These are phyloP conservation scores for Paedocypris sp. DNA, from an alignment of 2,113 vertebrate species.

Conservation along the genomic window DNA sequence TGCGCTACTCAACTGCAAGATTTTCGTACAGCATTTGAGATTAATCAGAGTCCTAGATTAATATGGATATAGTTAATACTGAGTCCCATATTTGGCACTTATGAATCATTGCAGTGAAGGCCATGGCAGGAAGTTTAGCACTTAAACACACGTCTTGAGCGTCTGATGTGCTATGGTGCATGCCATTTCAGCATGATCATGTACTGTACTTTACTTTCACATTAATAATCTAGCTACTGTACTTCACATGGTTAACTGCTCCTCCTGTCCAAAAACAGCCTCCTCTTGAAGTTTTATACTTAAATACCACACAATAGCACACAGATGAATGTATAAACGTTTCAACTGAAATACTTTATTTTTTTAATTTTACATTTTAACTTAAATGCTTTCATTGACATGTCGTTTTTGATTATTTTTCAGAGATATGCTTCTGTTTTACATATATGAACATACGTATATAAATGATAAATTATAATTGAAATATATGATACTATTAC, in stretches of 20 bases:
- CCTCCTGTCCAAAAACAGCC: slow-evolving; percentile 50
- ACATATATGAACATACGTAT: too few species aligned
- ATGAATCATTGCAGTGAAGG: slow-evolving; percentile 27
- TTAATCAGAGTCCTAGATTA: too few species aligned
- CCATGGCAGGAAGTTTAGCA: slow-evolving; percentile 39
- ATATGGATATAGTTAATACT: background rate
- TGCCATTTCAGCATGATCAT: slow-evolving; percentile 54
- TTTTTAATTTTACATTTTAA: too few species aligned
- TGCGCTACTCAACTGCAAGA: too few species aligned
- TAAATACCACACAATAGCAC: too few species aligned
- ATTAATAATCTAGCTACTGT: slow-evolving; percentile 15
- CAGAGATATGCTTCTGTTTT: too few species aligned
- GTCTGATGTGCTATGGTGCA: slow-evolving; percentile 47
- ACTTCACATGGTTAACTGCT: slow-evolving; percentile 47
- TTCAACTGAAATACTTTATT: too few species aligned
- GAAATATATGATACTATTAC: too few species aligned
- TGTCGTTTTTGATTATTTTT: too few species aligned
- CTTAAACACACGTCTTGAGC: slow-evolving; percentile 47
- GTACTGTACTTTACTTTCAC: slow-evolving; percentile 30
- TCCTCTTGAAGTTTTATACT: slow-evolving; percentile 38
- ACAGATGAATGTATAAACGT: slow-evolving; percentile 49
- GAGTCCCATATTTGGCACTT: slow-evolving; percentile 41
- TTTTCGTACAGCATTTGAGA: too few species aligned
- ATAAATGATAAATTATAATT: too few species aligned
- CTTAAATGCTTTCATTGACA: too few species aligned